Evolutionary conservation across 2,888 invertebrate species (phyloP), one percentile per base, ranked within the genome.

Genomic region (Andrena minutula): DNA sequence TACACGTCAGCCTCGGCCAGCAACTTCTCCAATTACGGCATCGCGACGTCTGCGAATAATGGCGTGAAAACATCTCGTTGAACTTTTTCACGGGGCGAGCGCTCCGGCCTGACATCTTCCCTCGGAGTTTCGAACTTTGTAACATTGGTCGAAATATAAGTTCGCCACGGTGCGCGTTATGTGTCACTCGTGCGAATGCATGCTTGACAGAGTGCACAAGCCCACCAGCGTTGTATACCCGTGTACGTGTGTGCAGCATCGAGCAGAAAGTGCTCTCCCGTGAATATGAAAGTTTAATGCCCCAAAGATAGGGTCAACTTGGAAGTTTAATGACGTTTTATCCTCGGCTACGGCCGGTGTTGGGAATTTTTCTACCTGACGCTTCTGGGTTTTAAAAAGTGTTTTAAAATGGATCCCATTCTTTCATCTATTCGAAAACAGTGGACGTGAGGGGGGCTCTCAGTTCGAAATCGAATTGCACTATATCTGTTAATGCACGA

Each of bases 261-360:
- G 35, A 61, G 76, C 63, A 61, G 60, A 72, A 65, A 69, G 53
- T 70, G 58, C 74, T 71, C 63, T 76, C 70, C 73, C 72, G 72
- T 70, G 84, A 79, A 81, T 75, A 86, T 84, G 85, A 85, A 86
- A 86, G 70, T 86, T 84, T 83, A 82, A 87, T 77, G 78, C 76
- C 23, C 30, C 75, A 79, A 75, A 79, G 84, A 85, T 79, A 79
- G 75, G 75, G 82, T 80, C 79, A 84, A 84, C 75, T 78, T 74
- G 85, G 80, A 84, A 82, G 79, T 84, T 86, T 86, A 79, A 85
- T 81, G 80, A 86, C 71, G 75, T 75, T 83, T 83, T 75, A 81
- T 65, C 64, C 70, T 28, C 60, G 65, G 49, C 28, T 58, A 58
- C 66, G 69, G 63, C 35, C 70, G 49, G 28, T 26, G 70, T 53